These are phyloP conservation scores for Laspeyria flexula DNA, from an alignment of 2,888 invertebrate genomes.

Conservation along the genomic window DNA sequence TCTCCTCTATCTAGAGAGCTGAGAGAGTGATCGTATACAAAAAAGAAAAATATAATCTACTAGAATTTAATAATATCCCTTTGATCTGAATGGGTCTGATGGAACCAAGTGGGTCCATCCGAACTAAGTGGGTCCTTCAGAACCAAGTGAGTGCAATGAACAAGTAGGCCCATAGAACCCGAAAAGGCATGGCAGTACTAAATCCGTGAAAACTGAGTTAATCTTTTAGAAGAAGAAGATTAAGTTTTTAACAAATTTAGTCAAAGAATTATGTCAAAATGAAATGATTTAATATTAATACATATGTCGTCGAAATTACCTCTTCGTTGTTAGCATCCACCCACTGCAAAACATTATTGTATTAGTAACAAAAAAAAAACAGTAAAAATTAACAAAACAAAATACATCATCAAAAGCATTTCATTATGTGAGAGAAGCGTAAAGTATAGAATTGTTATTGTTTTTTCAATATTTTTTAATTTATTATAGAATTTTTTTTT, in stretches of 20 bases:
- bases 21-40: no score
- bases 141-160: no score
- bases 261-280: constrained; percentile 41
- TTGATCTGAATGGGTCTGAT: no score
- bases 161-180: no score
- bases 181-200: no score
- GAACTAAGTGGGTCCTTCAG: no score
- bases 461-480: constrained; percentile 40
- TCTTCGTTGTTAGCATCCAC: constrained; percentile 89
- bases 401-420: constrained; percentile 72
- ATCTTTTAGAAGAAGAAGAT: no score
- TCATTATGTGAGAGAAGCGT: constrained; percentile 65
- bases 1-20: no score
- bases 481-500: constrained; percentile 54
- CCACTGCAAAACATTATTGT: constrained; percentile 87
- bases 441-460: constrained; percentile 56
- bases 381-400: constrained; percentile 40
- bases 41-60: no score
- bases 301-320: constrained; percentile 80
- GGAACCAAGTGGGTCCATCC: no score
- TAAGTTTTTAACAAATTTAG: background rate
- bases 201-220: no score
- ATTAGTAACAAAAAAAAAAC: constrained; percentile 75
- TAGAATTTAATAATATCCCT: no score
- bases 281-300: constrained; percentile 36